phyloP scores from a whole-genome alignment of 2,113 vertebrate species.

The Pionites leucogaster region DNA sequence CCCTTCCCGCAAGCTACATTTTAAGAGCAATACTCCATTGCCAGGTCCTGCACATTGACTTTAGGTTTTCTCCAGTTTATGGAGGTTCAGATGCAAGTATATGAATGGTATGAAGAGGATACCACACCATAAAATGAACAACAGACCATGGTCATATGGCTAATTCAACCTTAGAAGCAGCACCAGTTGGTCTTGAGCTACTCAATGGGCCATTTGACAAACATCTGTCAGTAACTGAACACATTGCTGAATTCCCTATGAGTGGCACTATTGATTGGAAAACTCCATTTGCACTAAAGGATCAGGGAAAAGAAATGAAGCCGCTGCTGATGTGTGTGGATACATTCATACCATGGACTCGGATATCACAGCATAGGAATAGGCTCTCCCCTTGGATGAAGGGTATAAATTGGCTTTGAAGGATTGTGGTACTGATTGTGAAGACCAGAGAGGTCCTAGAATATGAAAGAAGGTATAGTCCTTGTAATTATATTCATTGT shows the following conservation, averaged over 20 bases:
- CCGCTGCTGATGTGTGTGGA: not conserved
- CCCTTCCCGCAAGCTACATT: not conserved
- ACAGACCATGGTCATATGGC: not conserved
- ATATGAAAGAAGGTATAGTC: not conserved
- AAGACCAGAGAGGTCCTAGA: not conserved
- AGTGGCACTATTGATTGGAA: not conserved
- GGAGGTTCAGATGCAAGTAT: not conserved
- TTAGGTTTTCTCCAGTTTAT: fast-evolving
- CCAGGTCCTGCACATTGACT: not conserved
- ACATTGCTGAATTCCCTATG: not conserved
- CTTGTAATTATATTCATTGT: not conserved
- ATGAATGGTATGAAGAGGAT: not conserved
- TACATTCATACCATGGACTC: not conserved
- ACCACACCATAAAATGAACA: not conserved
- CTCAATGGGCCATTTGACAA: not conserved
- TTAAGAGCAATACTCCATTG: not conserved
- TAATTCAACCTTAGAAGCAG: not conserved
- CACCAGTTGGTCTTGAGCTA: not conserved
- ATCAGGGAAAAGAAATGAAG: not conserved
- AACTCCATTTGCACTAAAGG: not conserved
- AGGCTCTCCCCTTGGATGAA: not conserved
- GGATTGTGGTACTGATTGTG: not conserved
- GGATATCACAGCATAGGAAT: not conserved
- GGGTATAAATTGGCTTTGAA: not conserved
- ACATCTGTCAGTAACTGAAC: not conserved